Evolutionary conservation across 1,140 invertebrate genomes (phyloP), one percentile per base, ranked within the genome.

Genomic region (Tetramorium simillimum): DNA sequence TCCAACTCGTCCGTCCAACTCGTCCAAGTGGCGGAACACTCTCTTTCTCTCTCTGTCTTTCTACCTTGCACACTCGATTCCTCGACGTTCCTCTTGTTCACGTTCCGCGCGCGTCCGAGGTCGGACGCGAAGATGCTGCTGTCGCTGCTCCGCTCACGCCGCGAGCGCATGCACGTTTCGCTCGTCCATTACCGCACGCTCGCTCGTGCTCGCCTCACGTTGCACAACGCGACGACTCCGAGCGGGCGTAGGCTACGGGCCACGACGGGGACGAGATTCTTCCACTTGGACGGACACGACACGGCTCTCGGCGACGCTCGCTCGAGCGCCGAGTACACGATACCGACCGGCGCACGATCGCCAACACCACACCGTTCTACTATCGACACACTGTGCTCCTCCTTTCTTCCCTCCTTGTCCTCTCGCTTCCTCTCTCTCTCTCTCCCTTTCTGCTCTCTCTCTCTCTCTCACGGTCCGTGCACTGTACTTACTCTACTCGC

Each of bases 401-500:
- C 40, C 28, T 24, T 10, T n/a, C n/a, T 16, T 33, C 16, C 3
- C 65, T 43, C 14, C 14, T 5, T 24, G n/a, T 37, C 14, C 62
- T 43, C 1, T 65, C 16, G 28, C 6, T 67, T 21, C n/a, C 37
- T 43, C 5, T 40, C n/a, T 69, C 33, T 24, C n/a, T 69, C 9
- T 43, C 14, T 14, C 16, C 2, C 43, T 46, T 53, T 14, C 33
- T 0, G 33, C 33, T 40, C n/a, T 69, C 14, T 43, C 14, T 14
- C 16, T 56, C 21, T 70, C 21, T 58, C 16, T 14, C 80, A 6
- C 73, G 37, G 14, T 60, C 58, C 67, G 72, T 21, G 69, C 73
- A 81, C 86, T 77, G 51, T 82, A 81, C 70, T 77, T 62, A 60
- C 86, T 90, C 70, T 82, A 24, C 58, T 86, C 86, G 49, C 88